Percentiles rank a stretch among this genome's conserved stretches.
These are phyloP conservation scores for Thereva unica DNA, from an alignment of 2,888 invertebrate species.

Conservation along the genomic window DNA sequence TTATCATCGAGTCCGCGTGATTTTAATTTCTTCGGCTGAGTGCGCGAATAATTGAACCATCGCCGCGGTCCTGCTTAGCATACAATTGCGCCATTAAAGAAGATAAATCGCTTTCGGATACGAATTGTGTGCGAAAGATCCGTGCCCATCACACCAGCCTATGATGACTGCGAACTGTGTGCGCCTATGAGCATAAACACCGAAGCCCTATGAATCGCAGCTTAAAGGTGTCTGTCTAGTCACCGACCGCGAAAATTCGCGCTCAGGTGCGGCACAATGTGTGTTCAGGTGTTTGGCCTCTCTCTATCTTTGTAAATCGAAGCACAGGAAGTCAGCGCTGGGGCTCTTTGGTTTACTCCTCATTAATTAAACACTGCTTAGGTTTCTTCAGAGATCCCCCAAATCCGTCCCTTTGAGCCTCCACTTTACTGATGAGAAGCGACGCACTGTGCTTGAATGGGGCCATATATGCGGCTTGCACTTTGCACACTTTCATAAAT, in stretches of 20 bases:
- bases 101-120: conserved; percentile 46
- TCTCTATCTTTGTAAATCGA: conserved; percentile 34
- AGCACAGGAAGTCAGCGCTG: conserved; percentile 39
- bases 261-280: conserved; percentile 3
- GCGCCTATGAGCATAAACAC: conserved; percentile 16
- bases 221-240: conserved; percentile 8
- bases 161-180: conserved; percentile 4
- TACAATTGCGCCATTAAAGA: conserved; percentile 46
- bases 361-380: conserved; percentile 46
- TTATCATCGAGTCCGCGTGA: conserved; percentile 31
- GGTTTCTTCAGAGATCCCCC: conserved; percentile 7
- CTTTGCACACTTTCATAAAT: conserved; percentile 36
- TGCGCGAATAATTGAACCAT: conserved; percentile 35
- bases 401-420: too few relatives aligned
- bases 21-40: conserved; percentile 31
- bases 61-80: conserved; percentile 42
- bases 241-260: conserved; percentile 25
- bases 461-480: conserved; percentile 18
- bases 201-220: conserved; percentile 5
- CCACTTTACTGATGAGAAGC: background rate
- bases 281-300: conserved; percentile 20
- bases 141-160: conserved; percentile 17
- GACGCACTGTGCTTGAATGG: conserved; percentile 13
- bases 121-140: conserved; percentile 44
- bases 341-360: conserved; percentile 40